These are phyloP conservation scores for Pseudococcus viburni DNA, from an alignment of 2,888 invertebrate species.

Conservation along the genomic window DNA sequence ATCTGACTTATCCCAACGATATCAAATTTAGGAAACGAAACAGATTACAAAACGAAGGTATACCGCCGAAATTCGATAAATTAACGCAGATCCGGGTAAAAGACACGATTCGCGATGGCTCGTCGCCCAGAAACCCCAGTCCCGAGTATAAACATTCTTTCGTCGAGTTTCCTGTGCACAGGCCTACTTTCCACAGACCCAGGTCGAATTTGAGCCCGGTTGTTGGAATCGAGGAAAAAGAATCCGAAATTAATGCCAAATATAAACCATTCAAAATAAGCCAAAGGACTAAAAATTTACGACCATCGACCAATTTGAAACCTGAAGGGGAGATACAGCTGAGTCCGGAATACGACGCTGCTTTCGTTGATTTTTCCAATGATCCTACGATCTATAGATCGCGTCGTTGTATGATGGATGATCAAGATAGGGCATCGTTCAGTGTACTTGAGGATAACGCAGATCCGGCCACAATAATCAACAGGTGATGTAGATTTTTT, in stretches of 20 bases:
- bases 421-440: background rate
- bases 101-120: background rate
- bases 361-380: conserved; percentile 2
- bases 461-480: background rate
- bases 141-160: conserved; percentile 59
- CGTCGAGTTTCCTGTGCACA: conserved; percentile 38
- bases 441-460: background rate
- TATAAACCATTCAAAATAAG: background rate
- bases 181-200: conserved; percentile 45
- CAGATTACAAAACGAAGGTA: background rate
- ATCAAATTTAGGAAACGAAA: conserved; percentile 32
- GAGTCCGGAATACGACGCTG: conserved; percentile 14
- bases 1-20: background rate
- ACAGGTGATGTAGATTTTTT: background rate
- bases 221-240: conserved; percentile 51
- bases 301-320: conserved; percentile 32
- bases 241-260: conserved; percentile 59
- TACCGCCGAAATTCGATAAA: background rate
- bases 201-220: conserved; percentile 39
- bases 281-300: conserved; percentile 31
- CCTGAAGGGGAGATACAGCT: conserved; percentile 22
- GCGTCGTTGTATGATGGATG: background rate
- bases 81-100: background rate
- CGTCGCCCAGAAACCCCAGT: conserved; percentile 18
- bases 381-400: background rate